phyloP scores from a whole-genome alignment of 2,113 vertebrate genomes.

The Leucopsar rothschildi region DNA sequence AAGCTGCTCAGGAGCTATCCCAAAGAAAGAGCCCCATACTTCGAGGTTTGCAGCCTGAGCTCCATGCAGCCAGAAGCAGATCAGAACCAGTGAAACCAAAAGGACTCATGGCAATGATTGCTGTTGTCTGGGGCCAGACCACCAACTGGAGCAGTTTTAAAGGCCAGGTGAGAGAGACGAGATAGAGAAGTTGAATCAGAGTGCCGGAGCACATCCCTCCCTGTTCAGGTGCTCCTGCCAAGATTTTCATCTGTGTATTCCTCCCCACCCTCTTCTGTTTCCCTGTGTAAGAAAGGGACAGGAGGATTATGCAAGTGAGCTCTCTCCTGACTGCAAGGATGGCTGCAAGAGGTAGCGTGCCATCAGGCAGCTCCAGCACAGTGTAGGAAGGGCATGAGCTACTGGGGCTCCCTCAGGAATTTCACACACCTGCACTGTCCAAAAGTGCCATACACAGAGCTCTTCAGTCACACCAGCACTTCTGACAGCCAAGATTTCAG shows the following conservation, averaged over 20 bases:
- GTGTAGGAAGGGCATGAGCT: neutral
- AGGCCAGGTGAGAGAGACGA: neutral
- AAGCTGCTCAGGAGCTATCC: neutral
- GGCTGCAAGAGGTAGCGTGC: fast-evolving
- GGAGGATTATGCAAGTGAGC: neutral
- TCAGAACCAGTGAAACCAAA: neutral
- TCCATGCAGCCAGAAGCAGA: neutral
- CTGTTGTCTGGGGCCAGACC: neutral
- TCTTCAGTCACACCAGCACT: neutral
- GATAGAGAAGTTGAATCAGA: neutral
- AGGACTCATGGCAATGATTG: neutral
- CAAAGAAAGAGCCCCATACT: neutral
- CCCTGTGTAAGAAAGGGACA: neutral
- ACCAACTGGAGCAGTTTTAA: neutral
- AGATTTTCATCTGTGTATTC: neutral
- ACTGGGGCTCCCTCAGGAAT: neutral
- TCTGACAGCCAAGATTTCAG: neutral
- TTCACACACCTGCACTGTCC: fast-evolving
- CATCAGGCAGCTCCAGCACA: neutral
- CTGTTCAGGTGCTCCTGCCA: neutral
- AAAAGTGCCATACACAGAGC: neutral
- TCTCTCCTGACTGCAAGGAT: neutral
- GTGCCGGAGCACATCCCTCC: neutral
- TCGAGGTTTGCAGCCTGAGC: neutral
- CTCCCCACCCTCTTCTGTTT: neutral